phyloP scores from a whole-genome alignment of 2,888 invertebrate genomes.

The Cerastis leucographa region DNA sequence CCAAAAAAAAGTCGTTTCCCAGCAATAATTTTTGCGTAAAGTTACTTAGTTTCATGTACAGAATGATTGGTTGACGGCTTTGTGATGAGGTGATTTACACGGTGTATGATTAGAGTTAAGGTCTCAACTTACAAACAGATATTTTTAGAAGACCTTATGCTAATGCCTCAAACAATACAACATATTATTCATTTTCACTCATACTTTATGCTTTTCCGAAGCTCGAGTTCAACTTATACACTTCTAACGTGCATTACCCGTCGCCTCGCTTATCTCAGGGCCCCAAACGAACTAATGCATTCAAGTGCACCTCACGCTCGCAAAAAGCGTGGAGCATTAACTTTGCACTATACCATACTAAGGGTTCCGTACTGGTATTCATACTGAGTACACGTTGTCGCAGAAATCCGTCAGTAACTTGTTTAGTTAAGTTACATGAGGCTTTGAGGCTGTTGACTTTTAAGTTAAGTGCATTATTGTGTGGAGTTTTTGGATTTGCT shows the following conservation, averaged over 20 bases:
- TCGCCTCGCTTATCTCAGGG: slow-evolving; percentile 10
- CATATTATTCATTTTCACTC: background rate
- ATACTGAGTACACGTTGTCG: slow-evolving; percentile 31
- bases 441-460: slow-evolving; percentile 23
- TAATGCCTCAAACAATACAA: background rate
- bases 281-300: slow-evolving; percentile 64
- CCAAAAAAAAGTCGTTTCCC: too few relatives aligned
- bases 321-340: slow-evolving; percentile 64
- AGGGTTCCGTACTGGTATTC: slow-evolving; percentile 60
- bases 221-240: background rate
- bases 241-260: background rate
- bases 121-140: background rate
- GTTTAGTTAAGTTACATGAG: slow-evolving; percentile 35
- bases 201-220: background rate
- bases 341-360: slow-evolving; percentile 58
- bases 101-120: too few relatives aligned
- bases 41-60: too few relatives aligned
- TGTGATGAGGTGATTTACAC: too few relatives aligned
- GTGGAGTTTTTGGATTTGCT: background rate
- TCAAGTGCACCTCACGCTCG: slow-evolving; percentile 64
- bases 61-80: too few relatives aligned
- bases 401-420: slow-evolving; percentile 46
- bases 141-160: background rate
- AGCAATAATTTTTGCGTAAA: too few relatives aligned
- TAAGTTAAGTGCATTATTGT: slow-evolving; percentile 24